Evolutionary conservation across 2,113 vertebrate species (phyloP), one percentile per base, ranked within the genome.

Genomic region (Pyxicephalus adspersus): DNA sequence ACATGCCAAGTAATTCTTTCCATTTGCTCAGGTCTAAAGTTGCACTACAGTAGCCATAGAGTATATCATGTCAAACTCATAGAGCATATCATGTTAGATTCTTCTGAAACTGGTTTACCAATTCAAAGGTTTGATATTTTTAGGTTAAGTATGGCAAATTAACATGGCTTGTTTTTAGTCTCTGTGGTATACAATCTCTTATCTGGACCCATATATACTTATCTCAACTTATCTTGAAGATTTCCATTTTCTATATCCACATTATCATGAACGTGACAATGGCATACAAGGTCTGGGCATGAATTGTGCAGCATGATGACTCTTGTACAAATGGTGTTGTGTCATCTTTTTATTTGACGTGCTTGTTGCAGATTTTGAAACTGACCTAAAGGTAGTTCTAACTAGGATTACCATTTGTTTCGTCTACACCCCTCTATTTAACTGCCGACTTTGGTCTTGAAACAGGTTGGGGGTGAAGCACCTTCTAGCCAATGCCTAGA

Each of bases 21-120:
- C 3, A 20, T 58, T 23, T 23, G 54, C 71, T 74, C 71, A 74
- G 71, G 71, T 74, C 28, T 34, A 74, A 74, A 8, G 54, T 57
- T 58, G 26, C 28, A 11, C 28, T 45, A 45, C 38, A 45, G 38
- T 45, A 45, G 38, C 38, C 38, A 45, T 45, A 45, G 38, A 45
- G 38, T 45, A 45, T 45, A 45, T 45, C 11, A 13, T 45, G 38
- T 45, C 38, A 45, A 45, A 45, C 38, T 13, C 9, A 45, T 45
- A 45, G 8, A 45, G 38, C 15, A 45, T 15, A 38, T 38, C 38
- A 45, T 45, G 6, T 45, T 45, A 45, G 38, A 13, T 45, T 13
- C 58, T 61, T 15, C 25, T 22, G 11, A 25, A 61, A 26, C 6
- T 26, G 22, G 58, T 25, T 61, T 9, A 5, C 2, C 7, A 25